These are phyloP conservation scores for Chitala chitala DNA, from an alignment of 2,113 vertebrate genomes.

Conservation along the genomic window DNA sequence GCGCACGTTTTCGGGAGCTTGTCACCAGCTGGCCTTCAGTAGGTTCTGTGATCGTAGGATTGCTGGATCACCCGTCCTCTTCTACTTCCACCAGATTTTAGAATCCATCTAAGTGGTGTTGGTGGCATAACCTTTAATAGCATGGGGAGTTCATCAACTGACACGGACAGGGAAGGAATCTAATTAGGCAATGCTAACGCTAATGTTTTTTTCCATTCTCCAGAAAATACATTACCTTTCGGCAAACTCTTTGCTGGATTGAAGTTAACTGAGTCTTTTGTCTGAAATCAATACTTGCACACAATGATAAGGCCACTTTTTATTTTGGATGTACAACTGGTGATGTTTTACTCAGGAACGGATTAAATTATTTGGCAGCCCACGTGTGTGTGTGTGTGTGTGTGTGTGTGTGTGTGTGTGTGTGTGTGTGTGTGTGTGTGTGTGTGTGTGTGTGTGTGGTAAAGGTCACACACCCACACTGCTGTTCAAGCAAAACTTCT, in stretches of 20 bases:
- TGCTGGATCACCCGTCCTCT: not conserved
- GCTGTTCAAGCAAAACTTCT: not conserved
- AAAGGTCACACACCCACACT: not conserved
- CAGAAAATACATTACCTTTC: not conserved
- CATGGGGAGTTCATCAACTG: slow-evolving; percentile 8
- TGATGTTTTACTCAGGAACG: not conserved
- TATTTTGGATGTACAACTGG: not conserved
- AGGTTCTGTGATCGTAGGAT: too few relatives aligned
- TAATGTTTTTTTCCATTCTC: not conserved
- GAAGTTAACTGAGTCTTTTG: not conserved
- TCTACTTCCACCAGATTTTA: not conserved
- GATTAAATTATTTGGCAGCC: not conserved
- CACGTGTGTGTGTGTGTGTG: not conserved
- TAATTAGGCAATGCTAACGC: not conserved
- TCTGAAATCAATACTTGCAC: not conserved
- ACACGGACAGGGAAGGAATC: not conserved
- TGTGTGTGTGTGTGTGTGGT: not conserved
- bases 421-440: not conserved
- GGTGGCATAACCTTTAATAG: not conserved
- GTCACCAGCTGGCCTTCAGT: not conserved
- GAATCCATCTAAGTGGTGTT: too few relatives aligned
- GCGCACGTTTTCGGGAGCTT: not conserved
- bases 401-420: slow-evolving; percentile 15
- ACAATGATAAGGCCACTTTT: not conserved
- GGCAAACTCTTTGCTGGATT: not conserved